Evolutionary conservation across 2,797 vertebrate species (phyloP).

Genomic region (Cynodonichthys magdalenae): DNA sequence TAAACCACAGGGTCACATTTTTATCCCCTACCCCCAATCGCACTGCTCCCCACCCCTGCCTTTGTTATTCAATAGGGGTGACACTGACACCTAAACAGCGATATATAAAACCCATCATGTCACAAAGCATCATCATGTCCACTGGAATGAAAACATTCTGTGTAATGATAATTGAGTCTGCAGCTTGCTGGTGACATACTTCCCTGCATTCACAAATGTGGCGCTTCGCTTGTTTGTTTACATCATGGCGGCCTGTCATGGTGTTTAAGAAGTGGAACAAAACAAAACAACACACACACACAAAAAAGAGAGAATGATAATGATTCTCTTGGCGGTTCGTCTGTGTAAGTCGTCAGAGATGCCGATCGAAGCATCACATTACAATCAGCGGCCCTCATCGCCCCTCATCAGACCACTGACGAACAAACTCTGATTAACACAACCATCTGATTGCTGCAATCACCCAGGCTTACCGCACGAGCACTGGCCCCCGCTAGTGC

Average conservation of each 20-base stretch:
- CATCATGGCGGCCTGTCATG: constrained; percentile 38
- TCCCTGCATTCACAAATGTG: constrained; percentile 18
- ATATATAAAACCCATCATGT: constrained; percentile 52
- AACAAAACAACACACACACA: neutral
- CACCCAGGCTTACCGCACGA: constrained; percentile 71
- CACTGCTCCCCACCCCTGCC: constrained; percentile 37
- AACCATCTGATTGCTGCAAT: constrained; percentile 86
- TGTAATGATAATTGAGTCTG: constrained; percentile 47
- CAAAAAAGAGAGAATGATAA: constrained; percentile 53
- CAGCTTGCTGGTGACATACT: constrained; percentile 29
- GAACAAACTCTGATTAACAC: constrained; percentile 87
- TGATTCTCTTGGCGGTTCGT: constrained; percentile 68
- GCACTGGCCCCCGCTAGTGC: constrained; percentile 58
- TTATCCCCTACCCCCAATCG: constrained; percentile 50
- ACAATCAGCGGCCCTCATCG: constrained; percentile 83
- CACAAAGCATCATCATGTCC: constrained; percentile 45
- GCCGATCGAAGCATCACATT: constrained; percentile 79
- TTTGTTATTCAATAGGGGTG: constrained; percentile 63
- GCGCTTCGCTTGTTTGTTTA: constrained; percentile 75
- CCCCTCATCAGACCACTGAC: constrained; percentile 84
- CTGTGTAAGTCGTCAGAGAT: constrained; percentile 57
- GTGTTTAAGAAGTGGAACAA: constrained; percentile 33
- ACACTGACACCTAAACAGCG: constrained; percentile 61
- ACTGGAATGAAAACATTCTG: constrained; percentile 54
- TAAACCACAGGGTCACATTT: constrained; percentile 71